Evolutionary conservation across 2,797 vertebrate species (phyloP), one percentile per base, ranked within the genome.

Genomic region (Amazonetta brasiliensis): DNA sequence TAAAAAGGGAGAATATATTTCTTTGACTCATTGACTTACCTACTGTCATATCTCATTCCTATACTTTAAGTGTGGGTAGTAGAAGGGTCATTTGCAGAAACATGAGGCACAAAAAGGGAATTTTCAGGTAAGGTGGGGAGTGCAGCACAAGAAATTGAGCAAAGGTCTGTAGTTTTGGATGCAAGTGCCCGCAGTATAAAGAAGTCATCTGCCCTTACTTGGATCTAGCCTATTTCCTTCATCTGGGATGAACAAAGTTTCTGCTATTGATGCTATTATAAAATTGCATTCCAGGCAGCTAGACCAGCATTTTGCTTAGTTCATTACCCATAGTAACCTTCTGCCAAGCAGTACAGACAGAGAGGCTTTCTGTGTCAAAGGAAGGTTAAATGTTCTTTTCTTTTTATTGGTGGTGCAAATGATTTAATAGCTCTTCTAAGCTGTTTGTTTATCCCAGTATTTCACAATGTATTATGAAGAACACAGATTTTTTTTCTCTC

Each of bases 341-440:
- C 72, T 95, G 92, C 33, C 58, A 86, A 95, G 75, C 5, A 54
- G 50, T 94, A 74, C 23, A 86, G 64, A 91, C 31, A 86, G 67
- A 92, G 87, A 50, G 91, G n/a, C 18, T 78, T 91, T 79, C 33
- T 78, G 14, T 91, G 75, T 96, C 86, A 90, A 84, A 86, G 62
- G 31, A 95, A 48, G 31, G 89, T 94, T 93, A 92, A 96, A 89
- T 67, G 46, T 17, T 74, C 50, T 91, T 95, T 93, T 62, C 9
- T 94, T 81, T 96, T 84, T 86, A 75, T 73, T 50, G 9, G 13
- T 90, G 78, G 63, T 87, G 64, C 39, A 94, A 91, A 93, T 93
- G 31, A 95, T 95, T 72, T 77, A 95, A 94, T 41, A 90, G 39
- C 59, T 81, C 48, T 90, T 91, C 88, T 85, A 94, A 83, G n/a